Conservation (phyloP, 2,797 vertebrate species). For the Lophius americanus region DNA sequence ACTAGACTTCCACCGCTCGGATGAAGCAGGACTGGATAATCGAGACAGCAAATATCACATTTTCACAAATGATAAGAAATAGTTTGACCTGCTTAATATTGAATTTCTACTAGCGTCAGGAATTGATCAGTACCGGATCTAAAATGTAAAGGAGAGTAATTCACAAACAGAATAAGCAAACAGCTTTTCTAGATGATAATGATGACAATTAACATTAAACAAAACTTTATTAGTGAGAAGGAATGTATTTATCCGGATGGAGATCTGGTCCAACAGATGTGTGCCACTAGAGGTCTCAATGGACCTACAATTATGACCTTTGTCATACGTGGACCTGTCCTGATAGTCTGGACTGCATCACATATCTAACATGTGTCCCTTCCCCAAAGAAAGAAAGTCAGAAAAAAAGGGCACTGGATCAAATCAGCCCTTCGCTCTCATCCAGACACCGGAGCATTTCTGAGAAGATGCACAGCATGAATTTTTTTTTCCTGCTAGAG, state of each 20-base stretch:
- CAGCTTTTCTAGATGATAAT: too few species aligned
- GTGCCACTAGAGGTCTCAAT: slow-evolving; percentile 81
- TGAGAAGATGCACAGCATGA: background rate
- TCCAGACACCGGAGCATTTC: background rate
- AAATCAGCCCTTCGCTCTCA: background rate
- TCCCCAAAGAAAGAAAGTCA: slow-evolving; percentile 3
- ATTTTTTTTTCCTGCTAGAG: too few species aligned
- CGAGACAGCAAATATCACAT: too few species aligned
- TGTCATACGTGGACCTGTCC: slow-evolving; percentile 55
- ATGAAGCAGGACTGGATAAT: too few species aligned
- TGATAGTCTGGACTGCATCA: slow-evolving; percentile 18
- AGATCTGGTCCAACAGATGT: slow-evolving; percentile 35
- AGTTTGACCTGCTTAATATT: background rate
- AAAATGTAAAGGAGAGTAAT: background rate
- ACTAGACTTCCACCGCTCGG: too few species aligned
- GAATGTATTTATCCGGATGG: slow-evolving; percentile 4
- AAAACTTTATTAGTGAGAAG: too few species aligned
- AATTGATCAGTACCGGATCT: background rate
- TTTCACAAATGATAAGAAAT: background rate
- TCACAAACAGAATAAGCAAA: background rate
- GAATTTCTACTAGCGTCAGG: background rate
- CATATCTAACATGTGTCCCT: slow-evolving; percentile 25
- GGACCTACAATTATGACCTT: slow-evolving; percentile 67
- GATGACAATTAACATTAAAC: too few species aligned
- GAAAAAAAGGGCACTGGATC: background rate